Conservation (phyloP, 2,797 vertebrate genomes). For the Siniperca obscura region DNA sequence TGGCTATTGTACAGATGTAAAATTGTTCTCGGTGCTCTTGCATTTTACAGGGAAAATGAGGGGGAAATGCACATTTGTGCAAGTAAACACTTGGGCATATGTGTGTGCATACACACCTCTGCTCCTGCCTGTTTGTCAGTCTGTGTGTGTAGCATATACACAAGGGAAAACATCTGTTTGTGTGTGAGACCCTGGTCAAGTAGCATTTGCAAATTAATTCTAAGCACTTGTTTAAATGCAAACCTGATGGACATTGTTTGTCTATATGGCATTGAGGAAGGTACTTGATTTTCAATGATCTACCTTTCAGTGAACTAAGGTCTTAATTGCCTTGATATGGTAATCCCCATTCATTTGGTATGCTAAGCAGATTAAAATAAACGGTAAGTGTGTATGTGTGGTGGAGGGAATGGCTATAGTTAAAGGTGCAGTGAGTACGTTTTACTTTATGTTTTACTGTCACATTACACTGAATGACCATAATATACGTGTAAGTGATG, state of each 20-base stretch:
- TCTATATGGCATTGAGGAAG: constrained; percentile 27
- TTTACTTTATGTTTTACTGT: constrained; percentile 9
- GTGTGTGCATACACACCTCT: neutral
- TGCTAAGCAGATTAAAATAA: constrained; percentile 35
- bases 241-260: constrained; percentile 38
- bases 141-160: constrained; percentile 17
- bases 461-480: constrained; percentile 23
- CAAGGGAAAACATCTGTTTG: constrained; percentile 20
- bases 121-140: neutral
- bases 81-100: constrained; percentile 37
- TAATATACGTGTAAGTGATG: constrained; percentile 36
- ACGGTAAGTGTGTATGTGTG: constrained; percentile 4
- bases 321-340: constrained; percentile 54
- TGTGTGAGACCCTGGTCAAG: constrained; percentile 30
- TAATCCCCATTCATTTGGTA: constrained; percentile 50
- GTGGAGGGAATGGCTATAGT: constrained; percentile 23
- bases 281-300: constrained; percentile 51
- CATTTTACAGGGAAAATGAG: constrained; percentile 20
- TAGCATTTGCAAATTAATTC: constrained; percentile 46
- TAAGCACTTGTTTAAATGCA: constrained; percentile 32
- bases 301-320: constrained; percentile 37
- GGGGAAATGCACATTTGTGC: constrained; percentile 5
- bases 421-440: constrained; percentile 25
- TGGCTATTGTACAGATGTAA: constrained; percentile 61
- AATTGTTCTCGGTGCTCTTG: constrained; percentile 21